Conservation (phyloP, 2,797 vertebrate genomes). For the Choloepus didactylus region DNA sequence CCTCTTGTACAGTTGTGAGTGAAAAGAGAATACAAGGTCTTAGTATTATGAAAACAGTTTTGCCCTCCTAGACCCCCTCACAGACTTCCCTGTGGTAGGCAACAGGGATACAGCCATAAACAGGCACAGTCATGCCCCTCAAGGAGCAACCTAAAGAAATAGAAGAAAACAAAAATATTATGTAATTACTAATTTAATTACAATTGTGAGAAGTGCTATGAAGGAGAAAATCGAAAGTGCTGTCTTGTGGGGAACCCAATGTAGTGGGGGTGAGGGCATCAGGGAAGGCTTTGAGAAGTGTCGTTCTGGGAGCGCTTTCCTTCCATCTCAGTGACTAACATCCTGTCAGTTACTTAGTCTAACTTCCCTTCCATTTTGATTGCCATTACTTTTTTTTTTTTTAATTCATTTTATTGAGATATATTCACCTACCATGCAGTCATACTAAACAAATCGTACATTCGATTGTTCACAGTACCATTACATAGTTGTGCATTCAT, state of each 20-base stretch:
- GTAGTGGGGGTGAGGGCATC: background rate
- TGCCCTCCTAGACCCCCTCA: background rate
- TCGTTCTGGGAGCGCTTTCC: background rate
- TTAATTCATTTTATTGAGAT: too few relatives aligned
- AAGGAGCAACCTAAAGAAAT: constrained; percentile 47
- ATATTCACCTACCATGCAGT: too few relatives aligned
- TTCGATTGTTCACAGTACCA: too few relatives aligned
- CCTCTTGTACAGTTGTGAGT: background rate
- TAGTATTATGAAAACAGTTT: constrained; percentile 1
- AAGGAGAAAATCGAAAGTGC: background rate
- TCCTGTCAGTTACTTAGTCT: background rate
- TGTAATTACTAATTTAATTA: constrained; percentile 35
- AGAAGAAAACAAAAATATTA: background rate
- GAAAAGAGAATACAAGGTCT: background rate
- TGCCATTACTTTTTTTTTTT: too few relatives aligned
- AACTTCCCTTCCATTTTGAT: constrained; percentile 18
- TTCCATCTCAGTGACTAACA: background rate
- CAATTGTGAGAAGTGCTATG: background rate
- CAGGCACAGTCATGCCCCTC: background rate
- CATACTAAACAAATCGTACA: too few relatives aligned
- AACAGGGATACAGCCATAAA: constrained; percentile 18
- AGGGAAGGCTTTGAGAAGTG: background rate
- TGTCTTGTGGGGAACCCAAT: background rate
- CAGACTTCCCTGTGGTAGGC: background rate
- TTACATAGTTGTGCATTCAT: too few relatives aligned